Evolutionary conservation across 2,113 vertebrate species (phyloP).

Genomic region (Siniperca knerii): DNA sequence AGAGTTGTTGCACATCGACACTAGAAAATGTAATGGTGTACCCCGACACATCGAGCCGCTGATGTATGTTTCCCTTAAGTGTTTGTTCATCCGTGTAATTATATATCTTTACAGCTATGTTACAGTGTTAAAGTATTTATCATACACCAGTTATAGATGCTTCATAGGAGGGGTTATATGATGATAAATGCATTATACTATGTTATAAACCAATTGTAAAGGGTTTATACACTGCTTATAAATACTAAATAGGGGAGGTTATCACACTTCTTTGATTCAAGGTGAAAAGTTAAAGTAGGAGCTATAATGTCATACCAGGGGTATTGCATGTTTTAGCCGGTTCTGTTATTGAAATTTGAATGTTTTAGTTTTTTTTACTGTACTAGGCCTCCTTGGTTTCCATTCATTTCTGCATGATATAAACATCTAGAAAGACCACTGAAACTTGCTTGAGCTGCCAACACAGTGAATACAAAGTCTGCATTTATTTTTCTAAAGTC

Average conservation of each 20-base stretch:
- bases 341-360: no score
- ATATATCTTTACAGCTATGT: neutral
- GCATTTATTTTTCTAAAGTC: neutral
- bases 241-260: neutral
- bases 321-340: no score
- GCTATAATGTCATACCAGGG: neutral
- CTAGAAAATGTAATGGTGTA: neutral
- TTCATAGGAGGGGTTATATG: neutral
- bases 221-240: neutral
- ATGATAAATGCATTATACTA: neutral
- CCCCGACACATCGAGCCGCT: neutral
- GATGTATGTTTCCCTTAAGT: neutral
- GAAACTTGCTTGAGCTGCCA: neutral
- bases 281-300: neutral
- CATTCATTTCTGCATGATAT: neutral
- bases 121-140: neutral
- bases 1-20: neutral
- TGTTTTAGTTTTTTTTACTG: no score
- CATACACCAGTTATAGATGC: neutral
- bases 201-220: neutral
- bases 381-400: neutral
- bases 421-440: neutral
- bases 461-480: neutral
- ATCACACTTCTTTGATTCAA: neutral
- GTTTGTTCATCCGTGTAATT: neutral